Conservation (phyloP, 2,888 invertebrate genomes). For the Stenchaetothrips biformis region DNA sequence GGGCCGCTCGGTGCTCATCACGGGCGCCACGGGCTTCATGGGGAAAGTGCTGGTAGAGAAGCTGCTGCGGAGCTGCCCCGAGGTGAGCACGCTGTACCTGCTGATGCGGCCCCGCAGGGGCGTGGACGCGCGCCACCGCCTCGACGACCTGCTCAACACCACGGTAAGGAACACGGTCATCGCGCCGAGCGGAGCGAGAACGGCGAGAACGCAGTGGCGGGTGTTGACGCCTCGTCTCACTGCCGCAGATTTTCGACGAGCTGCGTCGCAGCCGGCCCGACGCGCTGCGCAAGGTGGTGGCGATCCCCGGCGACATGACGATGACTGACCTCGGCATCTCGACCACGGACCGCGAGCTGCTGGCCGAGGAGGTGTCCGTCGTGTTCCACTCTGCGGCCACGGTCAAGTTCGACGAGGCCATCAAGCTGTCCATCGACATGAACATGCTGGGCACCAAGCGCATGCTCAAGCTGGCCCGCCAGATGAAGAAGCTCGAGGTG, state of each 20-base stretch:
- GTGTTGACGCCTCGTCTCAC: background rate
- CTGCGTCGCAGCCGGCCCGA: background rate
- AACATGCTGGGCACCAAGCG: slow-evolving; percentile 8
- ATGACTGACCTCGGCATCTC: background rate
- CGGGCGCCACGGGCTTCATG: slow-evolving; percentile 54
- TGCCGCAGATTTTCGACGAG: slow-evolving; percentile 6
- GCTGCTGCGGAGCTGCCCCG: slow-evolving; percentile 48
- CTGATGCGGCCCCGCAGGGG: slow-evolving; percentile 46
- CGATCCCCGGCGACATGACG: slow-evolving; percentile 6
- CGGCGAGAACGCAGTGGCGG: too few relatives aligned
- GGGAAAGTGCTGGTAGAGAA: slow-evolving; percentile 54
- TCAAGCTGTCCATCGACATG: slow-evolving; percentile 20
- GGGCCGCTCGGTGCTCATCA: slow-evolving; percentile 48
- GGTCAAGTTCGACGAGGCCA: slow-evolving; percentile 14
- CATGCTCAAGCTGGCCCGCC: background rate
- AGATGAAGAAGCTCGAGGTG: slow-evolving; percentile 20
- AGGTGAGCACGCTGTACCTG: slow-evolving; percentile 47
- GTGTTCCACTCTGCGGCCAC: slow-evolving; percentile 15
- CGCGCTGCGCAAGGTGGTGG: slow-evolving; percentile 2
- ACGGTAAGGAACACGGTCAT: background rate
- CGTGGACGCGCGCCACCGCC: background rate
- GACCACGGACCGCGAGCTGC: background rate
- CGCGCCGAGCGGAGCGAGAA: too few relatives aligned
- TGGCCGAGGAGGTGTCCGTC: slow-evolving; percentile 17
- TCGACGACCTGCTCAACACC: background rate